These are phyloP conservation scores for Volucella inflata DNA, from an alignment of 2,888 invertebrate genomes.

Conservation along the genomic window DNA sequence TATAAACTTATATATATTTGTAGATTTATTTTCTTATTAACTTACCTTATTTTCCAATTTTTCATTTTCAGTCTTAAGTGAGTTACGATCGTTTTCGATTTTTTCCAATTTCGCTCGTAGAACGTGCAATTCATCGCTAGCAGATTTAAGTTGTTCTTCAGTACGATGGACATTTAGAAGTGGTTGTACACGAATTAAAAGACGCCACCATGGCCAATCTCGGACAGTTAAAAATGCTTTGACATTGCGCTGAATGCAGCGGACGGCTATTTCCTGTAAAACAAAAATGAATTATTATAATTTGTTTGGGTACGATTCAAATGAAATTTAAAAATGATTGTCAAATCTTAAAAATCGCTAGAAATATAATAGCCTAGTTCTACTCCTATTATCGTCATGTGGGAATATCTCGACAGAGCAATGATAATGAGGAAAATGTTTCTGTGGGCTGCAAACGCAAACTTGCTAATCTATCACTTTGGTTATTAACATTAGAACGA, in stretches of 20 bases:
- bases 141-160: conserved; percentile 92
- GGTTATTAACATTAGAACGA: no score
- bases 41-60: conserved; percentile 96
- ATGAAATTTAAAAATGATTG: no score
- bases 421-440: no score
- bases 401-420: no score
- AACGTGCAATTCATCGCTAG: conserved; percentile 94
- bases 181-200: conserved; percentile 95
- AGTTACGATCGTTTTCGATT: conserved; percentile 92
- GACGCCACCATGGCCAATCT: conserved; percentile 99
- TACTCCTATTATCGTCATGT: no score
- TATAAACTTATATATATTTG: conserved; percentile 12
- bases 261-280: conserved; percentile 90
- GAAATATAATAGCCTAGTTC: no score
- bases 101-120: conserved; percentile 93
- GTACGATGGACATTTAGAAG: conserved; percentile 96
- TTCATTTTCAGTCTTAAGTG: conserved; percentile 94
- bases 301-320: no score
- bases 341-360: no score
- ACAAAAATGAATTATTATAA: conserved; percentile 5
- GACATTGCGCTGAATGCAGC: conserved; percentile 97
- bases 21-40: conserved; percentile 51
- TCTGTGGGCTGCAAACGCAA: no score
- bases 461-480: no score
- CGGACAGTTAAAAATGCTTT: conserved; percentile 95